Percentiles rank a stretch among this genome's conserved stretches.
Evolutionary conservation across 2,113 vertebrate species (phyloP).

Genomic region (Progne subis): DNA sequence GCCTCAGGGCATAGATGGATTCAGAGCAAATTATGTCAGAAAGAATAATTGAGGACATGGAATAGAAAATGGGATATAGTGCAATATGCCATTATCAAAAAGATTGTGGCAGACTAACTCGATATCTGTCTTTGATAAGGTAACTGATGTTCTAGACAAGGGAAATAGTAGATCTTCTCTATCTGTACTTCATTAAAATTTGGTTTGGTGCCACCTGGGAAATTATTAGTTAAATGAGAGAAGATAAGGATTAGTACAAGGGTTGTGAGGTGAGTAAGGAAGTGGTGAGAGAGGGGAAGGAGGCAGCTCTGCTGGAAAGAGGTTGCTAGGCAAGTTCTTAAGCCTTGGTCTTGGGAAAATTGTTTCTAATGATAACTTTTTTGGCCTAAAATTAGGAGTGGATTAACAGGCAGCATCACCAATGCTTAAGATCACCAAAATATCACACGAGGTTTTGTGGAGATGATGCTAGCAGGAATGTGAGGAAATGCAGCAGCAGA

Average conservation of each 20-base stretch:
- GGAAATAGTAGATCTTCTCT: constrained; percentile 57
- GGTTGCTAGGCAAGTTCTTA: neutral
- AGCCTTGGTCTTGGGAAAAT: neutral
- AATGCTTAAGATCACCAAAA: neutral
- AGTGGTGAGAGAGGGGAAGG: neutral
- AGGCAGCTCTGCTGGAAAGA: neutral
- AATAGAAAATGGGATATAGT: constrained; percentile 66
- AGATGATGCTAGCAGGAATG: neutral
- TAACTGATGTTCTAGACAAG: constrained; percentile 66
- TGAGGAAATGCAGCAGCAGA: neutral
- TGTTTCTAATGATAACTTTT: neutral
- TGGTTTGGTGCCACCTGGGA: constrained; percentile 46
- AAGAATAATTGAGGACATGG: constrained; percentile 67
- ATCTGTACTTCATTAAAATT: constrained; percentile 56
- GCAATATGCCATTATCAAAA: constrained; percentile 62
- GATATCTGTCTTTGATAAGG: constrained; percentile 67
- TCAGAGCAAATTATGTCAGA: constrained; percentile 65
- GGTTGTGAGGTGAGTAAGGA: neutral
- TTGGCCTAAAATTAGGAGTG: neutral
- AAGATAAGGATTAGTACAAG: constrained; percentile 27
- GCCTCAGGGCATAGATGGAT: constrained; percentile 57
- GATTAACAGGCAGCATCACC: neutral
- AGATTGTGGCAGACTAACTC: constrained; percentile 58
- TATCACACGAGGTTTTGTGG: neutral
- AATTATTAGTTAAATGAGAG: constrained; percentile 61